Evolutionary conservation across 2,888 invertebrate genomes (phyloP).

Genomic region (Dynastes tityus): DNA sequence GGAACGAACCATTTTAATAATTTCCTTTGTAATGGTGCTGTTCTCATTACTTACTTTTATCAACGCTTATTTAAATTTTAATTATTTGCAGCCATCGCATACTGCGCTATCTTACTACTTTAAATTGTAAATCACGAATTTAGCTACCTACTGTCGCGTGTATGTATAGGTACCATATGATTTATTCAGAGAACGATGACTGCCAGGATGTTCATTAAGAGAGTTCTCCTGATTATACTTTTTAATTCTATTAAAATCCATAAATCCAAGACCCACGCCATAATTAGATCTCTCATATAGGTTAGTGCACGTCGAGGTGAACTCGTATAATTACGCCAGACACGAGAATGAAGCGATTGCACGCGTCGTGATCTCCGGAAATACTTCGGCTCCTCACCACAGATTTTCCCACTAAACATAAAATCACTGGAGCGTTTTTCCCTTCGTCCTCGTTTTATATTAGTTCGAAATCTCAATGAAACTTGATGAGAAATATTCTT

Average conservation of each 20-base stretch:
- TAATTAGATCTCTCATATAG: conserved; percentile 29
- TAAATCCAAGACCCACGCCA: conserved; percentile 33
- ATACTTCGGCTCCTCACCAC: conserved; percentile 27
- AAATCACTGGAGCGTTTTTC: conserved; percentile 39
- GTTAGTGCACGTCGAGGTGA: conserved; percentile 35
- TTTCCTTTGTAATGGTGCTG: neutral
- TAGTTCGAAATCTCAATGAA: neutral
- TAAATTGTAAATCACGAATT: conserved; percentile 30
- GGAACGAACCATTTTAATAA: no score
- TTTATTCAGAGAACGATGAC: conserved; percentile 3
- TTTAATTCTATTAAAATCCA: conserved; percentile 40
- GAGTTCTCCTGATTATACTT: conserved; percentile 31
- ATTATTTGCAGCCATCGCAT: conserved; percentile 1
- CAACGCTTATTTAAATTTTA: conserved; percentile 23
- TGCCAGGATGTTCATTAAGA: conserved; percentile 17
- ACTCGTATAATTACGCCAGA: conserved; percentile 31
- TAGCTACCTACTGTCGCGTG: conserved; percentile 7
- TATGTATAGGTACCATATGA: conserved; percentile 2
- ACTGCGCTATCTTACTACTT: conserved; percentile 21
- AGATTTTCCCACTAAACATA: conserved; percentile 37
- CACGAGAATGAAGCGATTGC: conserved; percentile 39
- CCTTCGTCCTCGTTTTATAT: neutral
- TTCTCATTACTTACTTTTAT: neutral
- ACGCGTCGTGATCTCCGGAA: conserved; percentile 39
- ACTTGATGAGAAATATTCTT: neutral